Percentiles rank a stretch among this genome's conserved stretches.
Evolutionary conservation across 2,113 vertebrate genomes (phyloP).

Genomic region (Heliornis fulica): DNA sequence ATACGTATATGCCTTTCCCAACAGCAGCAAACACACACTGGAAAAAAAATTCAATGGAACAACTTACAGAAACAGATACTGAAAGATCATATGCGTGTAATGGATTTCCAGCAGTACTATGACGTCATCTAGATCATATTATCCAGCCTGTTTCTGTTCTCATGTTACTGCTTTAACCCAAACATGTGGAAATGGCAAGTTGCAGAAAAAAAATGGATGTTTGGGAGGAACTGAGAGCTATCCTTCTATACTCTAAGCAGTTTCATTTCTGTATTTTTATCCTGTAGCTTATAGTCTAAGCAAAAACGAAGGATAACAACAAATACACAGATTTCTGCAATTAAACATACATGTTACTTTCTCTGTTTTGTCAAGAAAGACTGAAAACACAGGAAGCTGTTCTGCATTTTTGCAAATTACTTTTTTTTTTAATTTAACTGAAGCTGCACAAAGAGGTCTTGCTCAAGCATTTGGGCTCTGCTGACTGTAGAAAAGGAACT

Average conservation of each 20-base stretch:
- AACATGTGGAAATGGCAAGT: background rate
- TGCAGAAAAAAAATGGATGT: background rate
- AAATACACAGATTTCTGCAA: background rate
- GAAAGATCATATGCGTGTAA: constrained; percentile 9
- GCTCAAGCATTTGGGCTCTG: background rate
- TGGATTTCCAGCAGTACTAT: constrained; percentile 16
- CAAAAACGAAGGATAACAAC: background rate
- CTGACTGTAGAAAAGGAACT: background rate
- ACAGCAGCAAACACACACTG: constrained; percentile 90
- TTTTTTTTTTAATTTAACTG: background rate
- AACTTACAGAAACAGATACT: constrained; percentile 40
- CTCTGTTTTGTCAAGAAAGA: background rate
- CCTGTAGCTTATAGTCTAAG: background rate
- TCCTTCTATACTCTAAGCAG: background rate
- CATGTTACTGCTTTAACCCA: background rate
- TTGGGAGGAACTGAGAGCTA: background rate
- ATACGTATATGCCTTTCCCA: constrained; percentile 92
- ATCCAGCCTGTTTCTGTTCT: background rate
- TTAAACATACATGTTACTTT: background rate
- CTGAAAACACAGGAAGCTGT: background rate
- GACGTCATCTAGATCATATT: background rate
- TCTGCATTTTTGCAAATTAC: background rate
- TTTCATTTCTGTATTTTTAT: background rate
- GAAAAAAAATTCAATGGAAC: constrained; percentile 41
- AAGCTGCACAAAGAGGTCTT: background rate